phyloP scores from a whole-genome alignment of 2,113 vertebrate genomes.

The Xenus cinereus region DNA sequence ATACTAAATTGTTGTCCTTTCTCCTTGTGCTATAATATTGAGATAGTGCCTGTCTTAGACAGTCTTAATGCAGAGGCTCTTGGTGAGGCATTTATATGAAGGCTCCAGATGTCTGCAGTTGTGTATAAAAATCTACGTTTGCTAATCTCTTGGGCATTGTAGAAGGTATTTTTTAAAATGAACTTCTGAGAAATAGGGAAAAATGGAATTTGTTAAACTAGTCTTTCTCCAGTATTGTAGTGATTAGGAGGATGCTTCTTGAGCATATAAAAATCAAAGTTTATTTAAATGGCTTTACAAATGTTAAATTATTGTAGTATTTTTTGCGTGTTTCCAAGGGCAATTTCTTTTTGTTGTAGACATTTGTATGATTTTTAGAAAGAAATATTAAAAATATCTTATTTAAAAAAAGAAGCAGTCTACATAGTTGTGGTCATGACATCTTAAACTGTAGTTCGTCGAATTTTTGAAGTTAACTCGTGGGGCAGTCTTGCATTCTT shows the following conservation, averaged over 20 bases:
- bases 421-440: neutral
- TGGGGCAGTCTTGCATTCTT: neutral
- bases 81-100: neutral
- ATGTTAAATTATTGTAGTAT: neutral
- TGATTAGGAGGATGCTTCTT: neutral
- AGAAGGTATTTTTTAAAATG: neutral
- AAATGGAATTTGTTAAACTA: neutral
- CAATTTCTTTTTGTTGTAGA: neutral
- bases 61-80: neutral
- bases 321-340: neutral
- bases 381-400: neutral
- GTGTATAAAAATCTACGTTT: neutral
- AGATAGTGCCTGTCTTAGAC: neutral
- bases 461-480: neutral
- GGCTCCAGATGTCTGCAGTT: neutral
- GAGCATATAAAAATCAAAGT: neutral
- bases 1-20: neutral
- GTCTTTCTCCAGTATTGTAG: neutral
- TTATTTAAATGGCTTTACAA: neutral
- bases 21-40: neutral
- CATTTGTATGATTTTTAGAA: neutral
- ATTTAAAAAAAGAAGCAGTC: neutral
- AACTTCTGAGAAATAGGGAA: neutral
- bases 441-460: neutral
- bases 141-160: neutral